Evolutionary conservation across 2,888 invertebrate species (phyloP).

Genomic region (Caenorhabditis zanzibari): DNA sequence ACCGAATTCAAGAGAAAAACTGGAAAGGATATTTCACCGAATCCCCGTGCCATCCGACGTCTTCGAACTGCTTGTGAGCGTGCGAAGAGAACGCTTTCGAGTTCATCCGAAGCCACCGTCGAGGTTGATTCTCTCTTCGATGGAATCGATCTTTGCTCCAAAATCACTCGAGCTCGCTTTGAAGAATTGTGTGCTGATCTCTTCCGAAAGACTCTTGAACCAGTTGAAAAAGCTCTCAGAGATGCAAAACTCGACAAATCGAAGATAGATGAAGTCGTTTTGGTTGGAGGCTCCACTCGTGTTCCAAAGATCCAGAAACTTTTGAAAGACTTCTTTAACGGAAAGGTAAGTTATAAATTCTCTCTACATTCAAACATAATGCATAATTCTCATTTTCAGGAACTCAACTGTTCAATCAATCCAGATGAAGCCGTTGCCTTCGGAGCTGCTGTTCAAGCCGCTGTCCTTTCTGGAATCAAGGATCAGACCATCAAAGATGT

Average conservation of each 20-base stretch:
- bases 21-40: constrained; percentile 90
- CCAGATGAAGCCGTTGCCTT: constrained; percentile 11
- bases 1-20: constrained; percentile 86
- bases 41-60: constrained; percentile 93
- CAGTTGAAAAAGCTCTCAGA: constrained; percentile 86
- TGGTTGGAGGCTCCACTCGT: constrained; percentile 93
- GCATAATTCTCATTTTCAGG: neutral
- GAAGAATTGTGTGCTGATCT: constrained; percentile 97
- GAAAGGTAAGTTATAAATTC: constrained; percentile 86
- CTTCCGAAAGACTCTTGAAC: constrained; percentile 96
- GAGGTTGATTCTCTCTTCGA: constrained; percentile 89
- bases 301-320: constrained; percentile 98
- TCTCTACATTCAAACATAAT: neutral
- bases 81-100: constrained; percentile 87
- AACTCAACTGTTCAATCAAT: constrained; percentile 1
- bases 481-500: constrained; percentile 8
- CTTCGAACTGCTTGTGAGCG: constrained; percentile 92
- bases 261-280: constrained; percentile 85
- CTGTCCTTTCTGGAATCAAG: constrained; percentile 2
- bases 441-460: constrained; percentile 5
- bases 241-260: constrained; percentile 96
- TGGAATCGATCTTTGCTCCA: constrained; percentile 93
- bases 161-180: constrained; percentile 96
- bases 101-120: constrained; percentile 86
- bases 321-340: constrained; percentile 91